Evolutionary conservation across 2,888 invertebrate species (phyloP).

Genomic region (Meteorus colon): DNA sequence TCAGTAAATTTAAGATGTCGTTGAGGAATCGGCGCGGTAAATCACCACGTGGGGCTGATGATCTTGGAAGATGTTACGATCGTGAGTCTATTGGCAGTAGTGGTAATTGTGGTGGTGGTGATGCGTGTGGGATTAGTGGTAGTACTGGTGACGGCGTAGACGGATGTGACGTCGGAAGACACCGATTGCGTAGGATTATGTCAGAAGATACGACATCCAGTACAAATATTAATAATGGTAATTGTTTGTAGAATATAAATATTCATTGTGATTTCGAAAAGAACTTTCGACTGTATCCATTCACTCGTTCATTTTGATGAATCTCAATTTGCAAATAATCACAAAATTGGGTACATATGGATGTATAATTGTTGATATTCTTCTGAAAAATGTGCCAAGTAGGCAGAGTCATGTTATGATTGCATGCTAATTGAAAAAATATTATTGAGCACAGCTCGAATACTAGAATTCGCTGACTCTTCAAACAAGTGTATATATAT

Average conservation of each 20-base stretch:
- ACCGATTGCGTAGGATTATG: conserved; percentile 68
- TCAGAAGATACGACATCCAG: conserved; percentile 71
- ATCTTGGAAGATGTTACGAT: conserved; percentile 68
- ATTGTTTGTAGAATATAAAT: not conserved
- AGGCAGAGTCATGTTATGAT: no score
- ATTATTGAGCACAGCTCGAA: no score
- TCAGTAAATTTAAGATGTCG: conserved; percentile 83
- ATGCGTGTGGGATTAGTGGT: not conserved
- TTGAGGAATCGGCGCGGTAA: conserved; percentile 80
- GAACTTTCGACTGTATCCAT: no score
- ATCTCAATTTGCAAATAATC: no score
- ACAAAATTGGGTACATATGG: no score
- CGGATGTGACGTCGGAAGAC: conserved; percentile 58
- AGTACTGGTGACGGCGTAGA: conserved; percentile 58
- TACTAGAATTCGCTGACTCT: no score
- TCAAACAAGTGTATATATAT: no score
- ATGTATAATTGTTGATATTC: no score
- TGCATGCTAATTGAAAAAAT: no score
- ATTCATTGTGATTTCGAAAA: no score
- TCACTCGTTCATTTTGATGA: no score
- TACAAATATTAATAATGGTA: conserved; percentile 62
- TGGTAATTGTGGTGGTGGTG: conserved; percentile 5
- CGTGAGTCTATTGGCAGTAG: conserved; percentile 58
- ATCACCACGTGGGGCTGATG: conserved; percentile 72
- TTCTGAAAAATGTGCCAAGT: no score